Evolutionary conservation across 2,888 invertebrate species (phyloP).

Genomic region (Frankliniella intonsa): DNA sequence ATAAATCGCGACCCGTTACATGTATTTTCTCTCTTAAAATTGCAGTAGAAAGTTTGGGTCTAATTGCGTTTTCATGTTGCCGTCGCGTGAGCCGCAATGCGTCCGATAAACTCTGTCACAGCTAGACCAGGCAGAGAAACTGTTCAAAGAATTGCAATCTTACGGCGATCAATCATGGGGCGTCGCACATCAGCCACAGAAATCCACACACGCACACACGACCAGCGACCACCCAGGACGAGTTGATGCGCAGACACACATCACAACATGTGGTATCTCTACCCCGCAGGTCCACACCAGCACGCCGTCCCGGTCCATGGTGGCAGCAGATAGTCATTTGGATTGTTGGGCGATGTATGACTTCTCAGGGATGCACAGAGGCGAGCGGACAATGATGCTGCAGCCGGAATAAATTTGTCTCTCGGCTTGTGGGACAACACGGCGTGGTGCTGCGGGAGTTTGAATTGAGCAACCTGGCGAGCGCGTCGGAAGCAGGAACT

Average conservation of each 20-base stretch:
- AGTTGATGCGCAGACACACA: not conserved
- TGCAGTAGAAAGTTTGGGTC: too few species aligned
- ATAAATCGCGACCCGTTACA: too few species aligned
- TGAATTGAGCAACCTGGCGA: not conserved
- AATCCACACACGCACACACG: not conserved
- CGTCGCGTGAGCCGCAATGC: too few species aligned
- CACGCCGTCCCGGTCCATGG: not conserved
- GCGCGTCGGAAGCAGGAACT: not conserved
- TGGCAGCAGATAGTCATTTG: not conserved
- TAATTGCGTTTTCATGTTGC: too few species aligned
- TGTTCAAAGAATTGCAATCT: not conserved
- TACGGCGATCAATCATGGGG: not conserved
- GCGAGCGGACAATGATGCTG: not conserved
- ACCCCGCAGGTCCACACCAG: not conserved
- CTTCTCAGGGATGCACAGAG: too few species aligned
- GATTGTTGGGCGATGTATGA: not conserved
- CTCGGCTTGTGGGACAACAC: not conserved
- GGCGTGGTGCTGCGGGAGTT: not conserved
- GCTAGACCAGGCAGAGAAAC: too few species aligned
- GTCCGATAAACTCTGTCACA: too few species aligned
- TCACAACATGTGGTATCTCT: not conserved
- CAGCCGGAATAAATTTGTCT: slow-evolving; percentile 17
- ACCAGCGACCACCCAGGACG: not conserved
- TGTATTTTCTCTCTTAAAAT: too few species aligned
- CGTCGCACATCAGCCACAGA: not conserved